Evolutionary conservation across 2,888 invertebrate species (phyloP), one percentile per base, ranked within the genome.

Genomic region (Eupithecia exiguata): DNA sequence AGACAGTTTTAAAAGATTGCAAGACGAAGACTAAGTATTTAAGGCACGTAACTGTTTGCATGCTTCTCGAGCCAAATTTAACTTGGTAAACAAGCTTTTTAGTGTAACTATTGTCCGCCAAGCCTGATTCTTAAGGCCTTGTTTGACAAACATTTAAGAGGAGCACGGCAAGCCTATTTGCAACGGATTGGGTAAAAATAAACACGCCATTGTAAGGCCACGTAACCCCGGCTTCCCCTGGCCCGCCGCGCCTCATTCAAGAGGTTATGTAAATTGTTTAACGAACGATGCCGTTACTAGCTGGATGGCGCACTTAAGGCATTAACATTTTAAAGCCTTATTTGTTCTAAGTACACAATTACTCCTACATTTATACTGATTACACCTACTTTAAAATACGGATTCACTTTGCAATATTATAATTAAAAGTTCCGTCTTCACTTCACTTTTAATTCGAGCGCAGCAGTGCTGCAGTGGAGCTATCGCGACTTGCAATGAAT

Each of bases 231-330:
- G 66, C 72, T 63, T 69, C 66, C 71, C 70, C 74, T 36, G 71
- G 63, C 74, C 75, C 71, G 12, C 58, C 78, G 72, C 78, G 76
- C 77, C 80, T 77, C 77, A 81, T 83, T 81, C 84, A 79, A 83
- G 86, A 86, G 86, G 88, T 88, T 91, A 91, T 91, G 91, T 91
- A 91, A 92, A 92, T 91, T 90, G 91, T 91, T 91, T 88, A 89
- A 90, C 88, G 86, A 90, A 89, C 87, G 87, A 80, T 85, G 84
- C 87, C 86, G 86, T 88, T 87, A 85, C 86, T 80, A 81, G 81
- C 84, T 86, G 88, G 84, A 90, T 87, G 88, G 89, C 87, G 88
- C 89, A 91, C 91, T 92, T 89, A 88, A 87, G 81, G 84, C 89
- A 91, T 91, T 92, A 90, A 89, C 91, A 90, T 92, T 91, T 90